Evolutionary conservation across 1,140 invertebrate species (phyloP), one percentile per base, ranked within the genome.

Genomic region (Belonocnema kinseyi): DNA sequence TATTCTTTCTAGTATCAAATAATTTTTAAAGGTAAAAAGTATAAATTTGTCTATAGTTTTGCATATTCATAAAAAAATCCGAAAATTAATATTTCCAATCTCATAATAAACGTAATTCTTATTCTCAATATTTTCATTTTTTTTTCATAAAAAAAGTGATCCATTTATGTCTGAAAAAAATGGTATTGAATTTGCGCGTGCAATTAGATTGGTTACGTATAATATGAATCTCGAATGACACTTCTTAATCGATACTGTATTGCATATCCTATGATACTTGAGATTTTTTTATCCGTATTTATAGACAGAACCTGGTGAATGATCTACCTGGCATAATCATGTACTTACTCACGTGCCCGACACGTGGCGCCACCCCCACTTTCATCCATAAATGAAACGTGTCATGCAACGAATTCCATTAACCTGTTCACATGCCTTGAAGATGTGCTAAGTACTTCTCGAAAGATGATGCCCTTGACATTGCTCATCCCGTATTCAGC

Each of bases 291-390:
- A 51, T 56, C 66, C 14, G 52, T 71, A 46, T 50, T 72, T 66
- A 66, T 66, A 66, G 61, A 66, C 26, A 40, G 61, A 66, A 66
- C 26, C 21, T 50, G 72, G 50, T 77, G 40, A 75, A 26, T 51
- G 70, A 75, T 54, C 46, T 66, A 74, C 72, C 17, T 61, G 7
- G 10, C 19, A 52, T 77, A 77, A 70, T 77, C 73, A 40, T 66
- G 73, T 53, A 74, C 73, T 75, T 53, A 71, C 72, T 79, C 74
- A 79, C 74, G 77, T 79, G 77, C 40, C 54, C 26, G 26, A 73
- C 77, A 79, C 77, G 77, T 79, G 77, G 74, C 74, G 4, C 33
- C 40, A 16, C 46, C 61, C 61, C 61, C 61, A 66, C 61, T 66
- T 66, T 66, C 14, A 40, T 66, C 61, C 33, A 12, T 66, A 40